These are phyloP conservation scores for Phaenicophaeus curvirostris DNA, from an alignment of 2,797 vertebrate species.

Conservation along the genomic window DNA sequence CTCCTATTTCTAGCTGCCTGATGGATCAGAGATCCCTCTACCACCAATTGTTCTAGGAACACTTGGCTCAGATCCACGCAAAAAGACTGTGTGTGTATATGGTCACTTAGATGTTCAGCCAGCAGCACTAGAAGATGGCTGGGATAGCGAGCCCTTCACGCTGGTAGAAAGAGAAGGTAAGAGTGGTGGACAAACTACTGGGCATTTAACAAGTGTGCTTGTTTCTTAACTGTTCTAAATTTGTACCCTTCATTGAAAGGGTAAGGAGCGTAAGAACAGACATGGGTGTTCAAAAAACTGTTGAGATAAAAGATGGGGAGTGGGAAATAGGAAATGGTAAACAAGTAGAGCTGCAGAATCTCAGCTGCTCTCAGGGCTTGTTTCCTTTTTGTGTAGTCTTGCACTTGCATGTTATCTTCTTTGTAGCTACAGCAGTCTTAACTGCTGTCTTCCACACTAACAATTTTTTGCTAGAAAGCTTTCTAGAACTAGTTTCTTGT, in stretches of 20 bases:
- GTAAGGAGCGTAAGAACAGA: not conserved
- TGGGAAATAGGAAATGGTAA: not conserved
- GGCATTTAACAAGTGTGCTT: not conserved
- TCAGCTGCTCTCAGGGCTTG: not conserved
- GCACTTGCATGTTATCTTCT: not conserved
- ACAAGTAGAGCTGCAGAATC: not conserved
- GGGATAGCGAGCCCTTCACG: constrained; percentile 95
- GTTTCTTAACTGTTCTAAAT: not conserved
- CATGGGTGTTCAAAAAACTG: not conserved
- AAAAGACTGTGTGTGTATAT: constrained; percentile 95
- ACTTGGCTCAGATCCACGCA: constrained; percentile 88
- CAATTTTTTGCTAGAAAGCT: not conserved
- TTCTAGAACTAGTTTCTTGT: not conserved
- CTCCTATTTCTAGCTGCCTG: constrained; percentile 79
- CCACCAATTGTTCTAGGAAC: constrained; percentile 90
- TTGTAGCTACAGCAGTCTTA: not conserved
- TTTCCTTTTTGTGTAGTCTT: not conserved
- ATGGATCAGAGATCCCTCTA: constrained; percentile 90
- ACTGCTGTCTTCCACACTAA: not conserved
- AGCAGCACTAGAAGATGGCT: constrained; percentile 88
- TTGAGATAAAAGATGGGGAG: not conserved
- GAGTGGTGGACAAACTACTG: not conserved
- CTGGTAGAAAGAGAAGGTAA: constrained; percentile 92
- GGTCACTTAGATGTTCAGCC: constrained; percentile 97
- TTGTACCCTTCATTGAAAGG: not conserved